Evolutionary conservation across 2,888 invertebrate genomes (phyloP), one percentile per base, ranked within the genome.

Genomic region (Miltochrista miniata): DNA sequence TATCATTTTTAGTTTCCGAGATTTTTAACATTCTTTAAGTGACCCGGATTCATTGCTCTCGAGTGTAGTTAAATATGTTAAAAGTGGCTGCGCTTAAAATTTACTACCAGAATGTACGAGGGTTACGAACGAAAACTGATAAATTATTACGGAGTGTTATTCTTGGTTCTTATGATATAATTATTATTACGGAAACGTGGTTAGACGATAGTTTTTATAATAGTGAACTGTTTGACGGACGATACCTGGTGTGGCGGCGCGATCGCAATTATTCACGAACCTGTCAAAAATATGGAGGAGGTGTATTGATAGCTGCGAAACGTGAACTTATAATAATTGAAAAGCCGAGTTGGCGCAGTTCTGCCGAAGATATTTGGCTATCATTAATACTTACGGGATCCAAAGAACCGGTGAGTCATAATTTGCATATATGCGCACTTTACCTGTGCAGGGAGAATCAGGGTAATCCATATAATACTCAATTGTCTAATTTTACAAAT

Each of bases 331-430:
- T 9, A 24, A 35, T 35, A 9, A 15, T 45, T 7, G 45, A 45
- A 15, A 45, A 12, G 15, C 3, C 9, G 1, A 37, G 37, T 0
- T 51, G 51, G 45, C 42, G 45, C 5, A 51, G 51, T 33, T 38
- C 51, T 4, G 51, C 51, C 2, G 46, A 46, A 15, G 46, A 51
- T 31, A 39, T 50, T 7, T 50, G 44, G 49, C 4, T 50, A 2
- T 24, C 43, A 10, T 24, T 49, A 37, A 39, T 13, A 8, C 14
- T 49, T 0, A 41, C 41, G 12, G 12, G 42, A 8, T 42, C 36
- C 9, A 45, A 31, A 42, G 33, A 45, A 9, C n/a, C 9, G 12
- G 45, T 51, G 9, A 38, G 31, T n/a, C 36, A 45, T 13, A 45
- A 36, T n/a, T 5, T 50, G 11, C 36, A 50, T 36, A 35, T 50